Evolutionary conservation across 2,888 invertebrate species (phyloP), one percentile per base, ranked within the genome.

Genomic region (Nemoura dubitans): DNA sequence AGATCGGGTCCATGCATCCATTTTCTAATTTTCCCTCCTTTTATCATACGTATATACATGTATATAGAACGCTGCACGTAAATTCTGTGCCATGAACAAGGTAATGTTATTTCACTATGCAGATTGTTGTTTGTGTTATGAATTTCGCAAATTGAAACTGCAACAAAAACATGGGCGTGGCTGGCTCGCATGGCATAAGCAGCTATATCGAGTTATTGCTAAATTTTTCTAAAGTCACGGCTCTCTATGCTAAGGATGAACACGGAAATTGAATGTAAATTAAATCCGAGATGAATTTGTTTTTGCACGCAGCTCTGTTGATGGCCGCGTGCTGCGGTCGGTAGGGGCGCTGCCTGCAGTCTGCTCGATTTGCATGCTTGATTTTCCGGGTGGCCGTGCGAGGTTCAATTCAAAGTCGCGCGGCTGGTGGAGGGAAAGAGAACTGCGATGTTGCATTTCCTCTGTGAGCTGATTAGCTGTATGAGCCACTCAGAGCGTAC

Each of bases 71-170:
- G 36, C 10, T 36, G 59, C 59, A 59, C 59, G 59, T 59, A 59
- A 7, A 3, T 21, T 7, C 2, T 10, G 16, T 14, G 21, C 16
- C 10, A 21, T 21, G 59, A 59, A 21, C 59, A 2, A 59, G 59
- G 59, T 21, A 59, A 59, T 59, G 59, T 59, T 59, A 21, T 59
- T 59, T 21, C 21, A 59, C 6, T 59, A 59, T 59, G 59, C 59
- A 59, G 59, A 59, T 59, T 59, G 59, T 59, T 59, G 59, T 59
- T 59, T 59, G 59, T 59, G 59, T 21, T 59, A 59, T 59, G 59
- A 59, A 59, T 59, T 59, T 59, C 59, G 59, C 59, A 21, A 59
- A 59, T 59, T 21, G 59, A 59, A 59, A 59, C 59, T 59, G 59
- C 59, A 59, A 59, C 59, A 59, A 59, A 59, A 59, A 21, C 59